Conservation (phyloP, 1,140 invertebrate genomes). For the Cataglyphis hispanica region DNA sequence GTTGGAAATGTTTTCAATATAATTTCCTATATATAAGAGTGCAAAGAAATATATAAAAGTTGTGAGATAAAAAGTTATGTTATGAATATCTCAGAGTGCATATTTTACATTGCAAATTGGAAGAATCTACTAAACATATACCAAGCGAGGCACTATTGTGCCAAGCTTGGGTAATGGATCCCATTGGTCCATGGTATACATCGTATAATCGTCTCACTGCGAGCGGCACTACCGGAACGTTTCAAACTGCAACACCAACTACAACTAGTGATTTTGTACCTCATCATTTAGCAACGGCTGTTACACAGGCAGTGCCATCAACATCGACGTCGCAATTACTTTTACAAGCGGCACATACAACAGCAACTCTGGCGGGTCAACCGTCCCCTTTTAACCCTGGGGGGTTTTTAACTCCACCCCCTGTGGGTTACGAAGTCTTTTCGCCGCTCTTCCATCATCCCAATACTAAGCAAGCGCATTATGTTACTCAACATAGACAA, state of each 20-base stretch:
- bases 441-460: conserved; percentile 91
- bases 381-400: conserved; percentile 90
- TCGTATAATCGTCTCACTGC: conserved; percentile 90
- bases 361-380: conserved; percentile 88
- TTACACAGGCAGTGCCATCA: conserved; percentile 86
- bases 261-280: conserved; percentile 88
- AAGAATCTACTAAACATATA: conserved; percentile 70
- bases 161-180: conserved; percentile 89
- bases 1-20: conserved; percentile 57
- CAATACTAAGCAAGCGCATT: conserved; percentile 89
- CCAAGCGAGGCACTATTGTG: conserved; percentile 80
- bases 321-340: conserved; percentile 88
- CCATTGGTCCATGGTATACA: conserved; percentile 92
- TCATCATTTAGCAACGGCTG: conserved; percentile 87
- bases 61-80: conserved; percentile 71
- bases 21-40: conserved; percentile 24
- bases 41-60: conserved; percentile 45
- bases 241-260: conserved; percentile 78
- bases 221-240: conserved; percentile 88
- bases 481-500: conserved; percentile 88
- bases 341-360: conserved; percentile 89
- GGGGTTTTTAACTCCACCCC: conserved; percentile 89
- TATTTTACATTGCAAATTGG: conserved; percentile 53
- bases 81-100: conserved; percentile 68
- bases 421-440: conserved; percentile 91